Evolutionary conservation across 2,888 invertebrate species (phyloP).

Genomic region (Phanerotoma sp.): DNA sequence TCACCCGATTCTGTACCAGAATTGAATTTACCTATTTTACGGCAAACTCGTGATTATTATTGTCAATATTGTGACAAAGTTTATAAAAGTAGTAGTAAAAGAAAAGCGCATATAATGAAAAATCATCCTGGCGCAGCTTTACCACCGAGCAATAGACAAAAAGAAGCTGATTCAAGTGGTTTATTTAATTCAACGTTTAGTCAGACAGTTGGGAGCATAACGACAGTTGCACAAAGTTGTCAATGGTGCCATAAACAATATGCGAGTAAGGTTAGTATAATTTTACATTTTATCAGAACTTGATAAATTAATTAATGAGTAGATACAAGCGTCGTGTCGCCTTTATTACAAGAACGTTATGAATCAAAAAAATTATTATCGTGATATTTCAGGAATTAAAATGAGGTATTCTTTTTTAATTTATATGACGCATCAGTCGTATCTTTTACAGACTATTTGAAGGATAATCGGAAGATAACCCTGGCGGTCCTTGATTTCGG

Average conservation of each 20-base stretch:
- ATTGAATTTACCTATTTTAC: constrained; percentile 74
- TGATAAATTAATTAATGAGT: too few relatives aligned
- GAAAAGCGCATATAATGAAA: constrained; percentile 78
- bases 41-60: constrained; percentile 76
- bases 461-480: too few relatives aligned
- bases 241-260: constrained; percentile 86
- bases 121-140: constrained; percentile 79
- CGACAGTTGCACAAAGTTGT: constrained; percentile 71
- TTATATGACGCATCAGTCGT: too few relatives aligned
- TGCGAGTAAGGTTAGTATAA: constrained; percentile 70
- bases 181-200: constrained; percentile 66
- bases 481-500: too few relatives aligned
- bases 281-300: too few relatives aligned
- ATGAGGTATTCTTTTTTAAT: too few relatives aligned
- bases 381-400: too few relatives aligned
- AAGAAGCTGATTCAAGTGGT: constrained; percentile 56
- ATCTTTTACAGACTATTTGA: too few relatives aligned
- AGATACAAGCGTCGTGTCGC: too few relatives aligned
- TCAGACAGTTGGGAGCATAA: constrained; percentile 72
- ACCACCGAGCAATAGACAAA: constrained; percentile 61
- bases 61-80: constrained; percentile 84
- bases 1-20: constrained; percentile 69
- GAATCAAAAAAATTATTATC: too few relatives aligned
- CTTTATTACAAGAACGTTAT: too few relatives aligned
- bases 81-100: constrained; percentile 82